Base-by-base conservation (phyloP, 2,113 vertebrate species). In the Cervus canadensis region DNA sequence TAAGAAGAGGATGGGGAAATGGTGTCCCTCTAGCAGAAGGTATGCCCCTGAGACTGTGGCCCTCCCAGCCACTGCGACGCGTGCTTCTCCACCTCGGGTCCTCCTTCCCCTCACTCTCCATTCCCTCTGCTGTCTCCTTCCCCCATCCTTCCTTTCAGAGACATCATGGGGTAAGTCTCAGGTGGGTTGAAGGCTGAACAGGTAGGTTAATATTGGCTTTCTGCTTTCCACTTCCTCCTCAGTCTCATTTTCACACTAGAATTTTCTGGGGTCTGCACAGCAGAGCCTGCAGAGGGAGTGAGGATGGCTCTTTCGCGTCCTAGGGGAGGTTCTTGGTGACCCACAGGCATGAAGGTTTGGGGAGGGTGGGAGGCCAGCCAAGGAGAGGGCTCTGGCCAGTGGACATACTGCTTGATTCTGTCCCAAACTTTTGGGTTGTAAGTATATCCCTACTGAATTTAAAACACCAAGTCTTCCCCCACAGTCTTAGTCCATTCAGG, bases 31-130 rank as follows among this genome's bases (percentile, higher is more conserved):
- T 28, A 23, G 15, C 54, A 50, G 12, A 28, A 33, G n/a, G 10
- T 11, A 0, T 40, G 5, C 28, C 54, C 36, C 9, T 30, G 83
- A 9, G 9, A 1, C 14, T 10, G 25, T 13, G 8, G 30, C n/a
- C 57, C 25, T 25, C 52, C 14, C 6, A 16, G 71, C 16, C 2
- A 11, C 7, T 4, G n/a, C 11, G 16, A 2, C 5, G 2, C 3
- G 4, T 3, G 5, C 19, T 25, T 23, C 5, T 14, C 26, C 4
- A 21, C 59, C 3, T 2, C 0, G 1, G 25, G 14, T 56, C 54
- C 15, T 28, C 36, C 11, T 45, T 36, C 56, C 50, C 43, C 15
- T 2, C 33, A 19, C 13, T 26, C 45, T 6, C 43, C 28, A n/a
- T 30, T 26, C 79, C 25, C 78, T n/a, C 86, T 14, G 3, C 1